Evolutionary conservation across 2,797 vertebrate genomes (phyloP).

Genomic region (Sebastes nivosus): DNA sequence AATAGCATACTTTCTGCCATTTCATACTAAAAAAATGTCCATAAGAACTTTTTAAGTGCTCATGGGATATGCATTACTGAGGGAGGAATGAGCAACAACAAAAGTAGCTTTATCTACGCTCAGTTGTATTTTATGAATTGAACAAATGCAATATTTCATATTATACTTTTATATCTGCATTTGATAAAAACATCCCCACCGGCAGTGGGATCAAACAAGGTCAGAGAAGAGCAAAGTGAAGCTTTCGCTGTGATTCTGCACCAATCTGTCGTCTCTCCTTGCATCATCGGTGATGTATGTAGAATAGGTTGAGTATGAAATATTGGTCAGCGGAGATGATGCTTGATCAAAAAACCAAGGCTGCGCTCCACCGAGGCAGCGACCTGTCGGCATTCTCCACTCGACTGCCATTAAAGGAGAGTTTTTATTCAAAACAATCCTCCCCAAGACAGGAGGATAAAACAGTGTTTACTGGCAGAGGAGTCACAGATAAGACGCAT

Average conservation of each 20-base stretch:
- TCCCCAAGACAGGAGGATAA: slow-evolving; percentile 8
- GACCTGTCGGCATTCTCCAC: slow-evolving; percentile 34
- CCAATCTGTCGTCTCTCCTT: slow-evolving; percentile 47
- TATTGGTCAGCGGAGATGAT: slow-evolving; percentile 56
- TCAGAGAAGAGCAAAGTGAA: slow-evolving; percentile 25
- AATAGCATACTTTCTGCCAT: not conserved
- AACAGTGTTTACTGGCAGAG: slow-evolving; percentile 11
- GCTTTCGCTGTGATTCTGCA: slow-evolving; percentile 46
- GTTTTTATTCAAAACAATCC: slow-evolving; percentile 39
- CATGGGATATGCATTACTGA: not conserved
- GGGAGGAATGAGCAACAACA: not conserved
- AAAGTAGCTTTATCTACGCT: not conserved
- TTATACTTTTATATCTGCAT: not conserved
- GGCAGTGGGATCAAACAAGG: slow-evolving; percentile 16
- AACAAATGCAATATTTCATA: not conserved
- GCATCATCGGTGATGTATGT: slow-evolving; percentile 55
- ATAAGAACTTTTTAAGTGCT: not conserved
- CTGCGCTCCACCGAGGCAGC: slow-evolving; percentile 31
- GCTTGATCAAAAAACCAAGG: slow-evolving; percentile 60
- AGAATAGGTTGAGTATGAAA: slow-evolving; percentile 50
- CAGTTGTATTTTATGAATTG: not conserved
- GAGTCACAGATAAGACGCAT: not conserved
- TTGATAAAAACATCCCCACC: not conserved
- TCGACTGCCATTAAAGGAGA: slow-evolving; percentile 16
- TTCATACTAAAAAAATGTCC: not conserved